Percentiles rank a stretch among this genome's conserved stretches.
phyloP scores from a whole-genome alignment of 2,888 invertebrate species.

The Epinotia bilunana region DNA sequence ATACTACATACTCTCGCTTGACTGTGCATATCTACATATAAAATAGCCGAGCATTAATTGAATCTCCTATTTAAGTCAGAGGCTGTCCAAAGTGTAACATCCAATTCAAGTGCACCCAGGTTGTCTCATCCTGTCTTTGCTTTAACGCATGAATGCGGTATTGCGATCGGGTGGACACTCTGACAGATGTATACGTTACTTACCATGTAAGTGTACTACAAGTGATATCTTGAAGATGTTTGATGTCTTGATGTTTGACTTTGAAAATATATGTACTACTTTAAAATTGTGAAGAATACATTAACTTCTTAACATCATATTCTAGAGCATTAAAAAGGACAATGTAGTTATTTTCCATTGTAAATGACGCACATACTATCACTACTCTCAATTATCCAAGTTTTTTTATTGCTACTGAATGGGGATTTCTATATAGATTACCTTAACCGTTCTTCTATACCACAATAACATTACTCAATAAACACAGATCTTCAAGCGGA shows the following conservation, averaged over 20 bases:
- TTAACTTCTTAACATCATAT: too few species aligned
- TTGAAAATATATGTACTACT: background rate
- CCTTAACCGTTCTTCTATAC: background rate
- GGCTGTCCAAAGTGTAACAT: conserved; percentile 30
- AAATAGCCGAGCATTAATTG: conserved; percentile 26
- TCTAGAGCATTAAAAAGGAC: background rate
- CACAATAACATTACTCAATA: background rate
- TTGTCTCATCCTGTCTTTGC: conserved; percentile 54
- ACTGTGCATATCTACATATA: background rate
- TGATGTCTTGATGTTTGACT: conserved; percentile 38
- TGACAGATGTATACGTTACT: conserved; percentile 71
- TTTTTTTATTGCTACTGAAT: background rate
- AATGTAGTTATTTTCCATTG: background rate
- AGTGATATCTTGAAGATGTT: conserved; percentile 46
- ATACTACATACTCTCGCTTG: too few species aligned
- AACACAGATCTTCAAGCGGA: background rate
- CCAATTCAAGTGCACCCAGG: conserved; percentile 46
- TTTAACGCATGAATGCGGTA: conserved; percentile 63
- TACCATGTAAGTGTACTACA: conserved; percentile 58
- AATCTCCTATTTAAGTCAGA: conserved; percentile 22
- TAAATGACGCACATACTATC: background rate
- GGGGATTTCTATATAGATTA: background rate
- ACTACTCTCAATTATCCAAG: background rate
- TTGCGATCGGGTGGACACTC: conserved; percentile 58
- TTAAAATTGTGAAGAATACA: background rate